Base-by-base conservation (phyloP, 2,888 invertebrate species). In the Cephus nigrinus region DNA sequence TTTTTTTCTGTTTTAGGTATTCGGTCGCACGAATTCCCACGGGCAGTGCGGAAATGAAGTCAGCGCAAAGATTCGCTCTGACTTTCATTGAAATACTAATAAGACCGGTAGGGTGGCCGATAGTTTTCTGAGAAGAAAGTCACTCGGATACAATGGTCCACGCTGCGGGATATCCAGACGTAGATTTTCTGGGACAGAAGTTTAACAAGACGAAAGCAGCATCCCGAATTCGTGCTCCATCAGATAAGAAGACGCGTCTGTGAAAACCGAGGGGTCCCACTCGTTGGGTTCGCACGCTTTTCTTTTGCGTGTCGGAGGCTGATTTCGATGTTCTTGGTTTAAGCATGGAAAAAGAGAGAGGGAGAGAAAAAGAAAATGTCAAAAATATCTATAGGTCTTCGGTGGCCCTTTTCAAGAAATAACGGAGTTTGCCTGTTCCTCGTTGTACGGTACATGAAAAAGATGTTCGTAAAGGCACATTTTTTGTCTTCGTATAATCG, bases 121-220 rank as follows among this genome's bases (percentile, higher is more conserved):
- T 90, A 89, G 88, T 86, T 84, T 88, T 88, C 84, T 80, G 77
- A 77, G 87, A 86, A 88, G 83, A 81, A 76, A 81, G 80, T 75
- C 79, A 80, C 78, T 80, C 78, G 80, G 75, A 77, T 76, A 82
- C 79, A 77, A 81, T 74, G 80, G 78, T 69, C 83, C 84, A 86
- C 91, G 84, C 91, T 85, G 85, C 90, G 88, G 91, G 91, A 86
- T 88, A 85, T 86, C 87, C 75, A 80, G 34, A 80, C 80, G 79
- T 81, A 87, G 87, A 88, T 86, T 87, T 85, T 84, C 89, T 87
- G 84, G 90, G 90, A 90, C 90, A 90, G 89, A 23, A 90, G 85
- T 91, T 91, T 90, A 90, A 91, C 90, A 90, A 90, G 90, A 87
- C 87, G 88, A 89, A 90, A 88, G 86, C 86, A 83, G 81, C 82